phyloP scores from a whole-genome alignment of 2,113 vertebrate genomes.

The Oryzias woworae region DNA sequence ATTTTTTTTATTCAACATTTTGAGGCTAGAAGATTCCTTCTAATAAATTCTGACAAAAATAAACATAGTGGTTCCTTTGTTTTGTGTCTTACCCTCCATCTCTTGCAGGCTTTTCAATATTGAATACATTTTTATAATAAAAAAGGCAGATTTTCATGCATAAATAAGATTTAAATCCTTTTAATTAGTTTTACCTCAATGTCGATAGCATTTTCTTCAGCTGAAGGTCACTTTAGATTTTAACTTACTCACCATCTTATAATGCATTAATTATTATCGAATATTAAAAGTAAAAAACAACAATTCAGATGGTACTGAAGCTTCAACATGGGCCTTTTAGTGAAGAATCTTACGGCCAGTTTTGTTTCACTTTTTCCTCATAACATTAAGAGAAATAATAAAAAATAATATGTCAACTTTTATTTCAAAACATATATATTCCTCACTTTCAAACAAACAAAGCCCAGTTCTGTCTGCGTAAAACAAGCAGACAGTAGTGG shows the following conservation, averaged over 20 bases:
- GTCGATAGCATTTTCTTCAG: conserved; percentile 1
- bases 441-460: conserved; percentile 25
- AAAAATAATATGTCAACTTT: conserved; percentile 12
- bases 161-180: conserved; percentile 42
- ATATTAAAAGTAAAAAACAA: conserved; percentile 4
- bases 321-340: not conserved
- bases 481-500: conserved; percentile 5
- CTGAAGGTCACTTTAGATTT: conserved; percentile 44
- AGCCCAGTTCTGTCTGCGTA: conserved; percentile 10
- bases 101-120: not conserved
- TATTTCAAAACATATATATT: conserved; percentile 9
- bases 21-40: conserved; percentile 54
- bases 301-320: conserved; percentile 4
- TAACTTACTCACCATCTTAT: conserved; percentile 4
- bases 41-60: conserved; percentile 70
- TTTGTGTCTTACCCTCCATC: not conserved
- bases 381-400: not conserved
- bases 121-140: conserved; percentile 15
- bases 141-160: conserved; percentile 30
- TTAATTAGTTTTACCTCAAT: conserved; percentile 14
- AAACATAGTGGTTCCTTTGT: conserved; percentile 40
- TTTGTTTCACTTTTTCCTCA: too few species aligned
- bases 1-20: conserved; percentile 63
- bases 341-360: too few species aligned
- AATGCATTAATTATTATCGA: not conserved